Percentiles rank a stretch among this genome's conserved stretches.
phyloP scores from a whole-genome alignment of 2,888 invertebrate genomes.

The Drosophila sordidula region DNA sequence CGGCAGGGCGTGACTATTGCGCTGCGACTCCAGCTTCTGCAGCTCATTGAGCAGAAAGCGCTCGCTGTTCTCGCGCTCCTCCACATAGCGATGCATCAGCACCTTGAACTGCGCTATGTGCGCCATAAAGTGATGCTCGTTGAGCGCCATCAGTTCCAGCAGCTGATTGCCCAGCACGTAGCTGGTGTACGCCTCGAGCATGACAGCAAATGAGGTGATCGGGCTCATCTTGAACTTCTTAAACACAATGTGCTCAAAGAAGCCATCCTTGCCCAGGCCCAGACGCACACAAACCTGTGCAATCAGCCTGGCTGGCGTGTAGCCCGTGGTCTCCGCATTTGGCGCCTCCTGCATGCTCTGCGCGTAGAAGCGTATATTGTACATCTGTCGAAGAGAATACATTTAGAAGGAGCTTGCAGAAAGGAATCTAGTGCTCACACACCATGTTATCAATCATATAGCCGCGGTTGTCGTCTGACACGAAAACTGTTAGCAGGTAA shows the following conservation, averaged over 20 bases:
- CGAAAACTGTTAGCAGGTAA: constrained; percentile 77
- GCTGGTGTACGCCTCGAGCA: constrained; percentile 80
- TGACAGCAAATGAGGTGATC: constrained; percentile 75
- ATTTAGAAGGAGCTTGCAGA: not conserved
- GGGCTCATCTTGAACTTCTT: constrained; percentile 64
- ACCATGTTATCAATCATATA: constrained; percentile 82
- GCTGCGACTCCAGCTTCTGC: constrained; percentile 70
- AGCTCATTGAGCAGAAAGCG: constrained; percentile 72
- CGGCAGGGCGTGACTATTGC: constrained; percentile 69
- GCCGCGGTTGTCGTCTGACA: constrained; percentile 77
- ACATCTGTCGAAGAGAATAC: constrained; percentile 57
- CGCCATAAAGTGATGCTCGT: constrained; percentile 74
- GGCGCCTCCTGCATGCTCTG: constrained; percentile 68
- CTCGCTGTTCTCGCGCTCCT: constrained; percentile 79
- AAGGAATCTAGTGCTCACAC: not conserved
- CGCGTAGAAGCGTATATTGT: constrained; percentile 81
- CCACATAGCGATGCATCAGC: constrained; percentile 75
- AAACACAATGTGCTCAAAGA: constrained; percentile 76
- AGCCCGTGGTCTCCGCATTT: constrained; percentile 23
- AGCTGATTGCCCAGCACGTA: constrained; percentile 80
- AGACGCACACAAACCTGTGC: constrained; percentile 76
- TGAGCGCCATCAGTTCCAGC: constrained; percentile 78
- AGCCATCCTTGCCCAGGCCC: constrained; percentile 69
- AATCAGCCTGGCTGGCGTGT: constrained; percentile 79
- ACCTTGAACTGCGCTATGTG: constrained; percentile 70